Conservation (phyloP, 1,140 invertebrate species). For the Camponotus pennsylvanicus region DNA sequence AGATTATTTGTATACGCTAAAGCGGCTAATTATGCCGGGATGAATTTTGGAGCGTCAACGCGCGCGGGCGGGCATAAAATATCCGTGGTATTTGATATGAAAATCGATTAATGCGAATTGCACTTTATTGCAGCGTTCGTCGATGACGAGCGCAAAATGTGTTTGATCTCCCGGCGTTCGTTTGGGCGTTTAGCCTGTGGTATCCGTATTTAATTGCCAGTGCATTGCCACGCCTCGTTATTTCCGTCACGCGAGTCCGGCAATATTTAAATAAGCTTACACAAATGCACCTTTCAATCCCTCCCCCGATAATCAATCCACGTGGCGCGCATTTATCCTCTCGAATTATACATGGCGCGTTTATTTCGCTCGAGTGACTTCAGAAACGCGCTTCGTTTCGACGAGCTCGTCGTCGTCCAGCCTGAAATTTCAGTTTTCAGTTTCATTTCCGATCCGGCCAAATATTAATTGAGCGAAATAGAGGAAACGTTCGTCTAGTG, state of each 20-base stretch:
- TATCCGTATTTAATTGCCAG: slow-evolving; percentile 66
- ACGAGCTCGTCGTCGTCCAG: neutral
- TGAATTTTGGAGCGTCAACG: slow-evolving; percentile 64
- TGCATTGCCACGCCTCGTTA: slow-evolving; percentile 66
- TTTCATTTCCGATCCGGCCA: neutral
- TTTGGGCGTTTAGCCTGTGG: neutral
- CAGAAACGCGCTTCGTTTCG: slow-evolving; percentile 1
- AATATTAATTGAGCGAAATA: slow-evolving; percentile 24
- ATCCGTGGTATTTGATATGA: slow-evolving; percentile 63
- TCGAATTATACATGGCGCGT: neutral
- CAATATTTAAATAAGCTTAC: slow-evolving; percentile 74
- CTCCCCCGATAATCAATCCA: slow-evolving; percentile 35
- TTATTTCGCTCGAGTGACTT: slow-evolving; percentile 36
- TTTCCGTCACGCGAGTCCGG: slow-evolving; percentile 67
- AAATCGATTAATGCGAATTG: slow-evolving; percentile 71
- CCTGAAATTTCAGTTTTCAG: neutral
- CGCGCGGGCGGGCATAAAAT: slow-evolving; percentile 36
- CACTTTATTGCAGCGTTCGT: slow-evolving; percentile 47
- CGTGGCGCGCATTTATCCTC: neutral
- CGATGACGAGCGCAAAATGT: slow-evolving; percentile 57
- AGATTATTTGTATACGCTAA: slow-evolving; percentile 59
- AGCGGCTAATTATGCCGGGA: slow-evolving; percentile 67
- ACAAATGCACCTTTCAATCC: slow-evolving; percentile 57
- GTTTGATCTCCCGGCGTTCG: slow-evolving; percentile 29
- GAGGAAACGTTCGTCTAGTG: neutral